Base-by-base conservation (phyloP, 2,888 invertebrate species). In the Microdon myrmicae region DNA sequence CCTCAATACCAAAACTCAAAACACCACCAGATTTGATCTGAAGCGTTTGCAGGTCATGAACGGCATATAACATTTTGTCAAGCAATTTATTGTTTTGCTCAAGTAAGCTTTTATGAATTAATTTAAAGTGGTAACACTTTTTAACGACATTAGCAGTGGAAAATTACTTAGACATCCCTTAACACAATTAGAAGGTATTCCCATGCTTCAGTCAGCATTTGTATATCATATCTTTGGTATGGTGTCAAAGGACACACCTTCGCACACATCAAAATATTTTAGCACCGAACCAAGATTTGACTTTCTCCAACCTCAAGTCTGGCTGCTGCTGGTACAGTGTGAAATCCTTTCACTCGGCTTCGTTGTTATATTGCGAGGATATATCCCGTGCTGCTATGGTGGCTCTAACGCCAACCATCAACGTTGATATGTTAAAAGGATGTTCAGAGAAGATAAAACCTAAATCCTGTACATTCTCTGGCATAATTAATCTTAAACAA, bases 401-500 rank as follows among this genome's bases (percentile, higher is more conserved):
- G 35, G 43, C 53, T 38, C 51, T 35, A 43, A 28, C 28, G 28
- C 26, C 16, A 14, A 10, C 35, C 34, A 32, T 34, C 32, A 25
- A 26, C 26, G 14, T 9, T 3, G n/a, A 12, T 17, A 32, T 19
- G 20, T 9, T 38, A 8, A 6, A 2, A 20, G 28, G 23, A 7
- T 6, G 13, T 3, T 8, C 25, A 13, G 13, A n/a, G 19, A 17
- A 19, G 28, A 20, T 13, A 41, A 23, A 10, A 4, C 14, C 10
- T 8, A 35, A 14, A 16, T 25, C 12, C 20, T 14, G 35, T 17
- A 38, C 45, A 35, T 58, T 58, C 56, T 58, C 19, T 58, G 51
- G 53, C 64, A 64, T 64, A 64, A 64, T 64, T 64, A 58, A 64
- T 64, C 58, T 64, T 47, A 64, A 64, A 64, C 64, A 56, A 53